These are phyloP conservation scores for Tympanoctomys barrerae DNA, from an alignment of 2,797 vertebrate genomes.

Conservation along the genomic window DNA sequence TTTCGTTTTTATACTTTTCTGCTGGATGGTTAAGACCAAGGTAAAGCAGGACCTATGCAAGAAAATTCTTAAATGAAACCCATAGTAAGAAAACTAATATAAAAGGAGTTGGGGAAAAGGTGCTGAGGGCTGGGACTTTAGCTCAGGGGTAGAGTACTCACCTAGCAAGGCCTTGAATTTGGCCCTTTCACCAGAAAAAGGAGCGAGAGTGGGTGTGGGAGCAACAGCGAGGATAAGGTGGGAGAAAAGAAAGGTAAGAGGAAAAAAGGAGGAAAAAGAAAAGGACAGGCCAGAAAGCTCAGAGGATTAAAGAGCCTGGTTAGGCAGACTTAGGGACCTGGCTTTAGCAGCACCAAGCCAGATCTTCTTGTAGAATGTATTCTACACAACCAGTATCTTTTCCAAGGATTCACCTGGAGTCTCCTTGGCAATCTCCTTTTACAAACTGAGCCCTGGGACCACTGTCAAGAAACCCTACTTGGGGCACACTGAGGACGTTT, in stretches of 20 bases:
- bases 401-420: background rate
- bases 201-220: rapidly evolving
- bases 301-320: no score
- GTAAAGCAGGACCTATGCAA: no score
- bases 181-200: background rate
- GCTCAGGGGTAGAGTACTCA: background rate
- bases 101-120: background rate
- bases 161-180: no score
- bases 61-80: background rate
- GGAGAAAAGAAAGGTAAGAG: background rate
- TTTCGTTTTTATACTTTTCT: no score
- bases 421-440: background rate
- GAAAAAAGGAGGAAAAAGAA: background rate
- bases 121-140: background rate
- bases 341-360: background rate
- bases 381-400: background rate
- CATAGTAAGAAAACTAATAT: background rate
- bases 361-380: background rate
- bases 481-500: background rate
- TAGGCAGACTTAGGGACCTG: no score
- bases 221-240: no score
- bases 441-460: background rate
- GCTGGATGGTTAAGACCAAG: no score
- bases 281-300: no score
- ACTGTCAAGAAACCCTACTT: background rate